Base-by-base conservation (phyloP, 2,797 vertebrate species). In the Sebastes cheni region DNA sequence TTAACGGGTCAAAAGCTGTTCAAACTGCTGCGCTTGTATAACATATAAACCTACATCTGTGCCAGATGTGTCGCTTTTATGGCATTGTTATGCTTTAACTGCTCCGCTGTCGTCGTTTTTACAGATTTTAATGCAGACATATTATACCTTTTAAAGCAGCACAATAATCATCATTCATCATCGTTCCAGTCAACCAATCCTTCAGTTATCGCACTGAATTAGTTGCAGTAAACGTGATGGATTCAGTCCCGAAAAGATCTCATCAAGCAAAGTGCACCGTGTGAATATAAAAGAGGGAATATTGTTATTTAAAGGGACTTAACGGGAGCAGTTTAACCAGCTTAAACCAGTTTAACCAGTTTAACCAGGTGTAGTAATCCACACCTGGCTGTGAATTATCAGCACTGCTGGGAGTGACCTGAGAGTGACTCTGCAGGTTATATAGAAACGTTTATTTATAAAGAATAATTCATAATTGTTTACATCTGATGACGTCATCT, bases 191-290 rank as follows among this genome's bases (percentile, higher is more conserved):
- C 36, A 39, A 39, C 36, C 13, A 14, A 2, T 0, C 50, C 1
- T 12, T 54, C 36, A 20, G 14, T 67, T 60, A 6, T 10, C 65
- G 72, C 56, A 6, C 11, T 72, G 6, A 25, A 25, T 75, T 5
- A 54, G 18, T 60, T 7, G 5, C 25, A 30, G 39, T 60, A 25
- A 61, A 32, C 52, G 22, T 52, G 70, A 68, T 64, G 65, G 39
- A 18, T 46, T 36, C 36, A 68, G 76, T n/a, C 78, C 13, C 52
- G 23, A 83, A 83, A 61, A 78, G 67, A 23, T 76, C 79, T 81
- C 32, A 3, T 55, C 13, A 7, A 81, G 86, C 83, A 61, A 83
- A 78, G 74, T 88, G 88, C 89, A 91, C 86, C 88, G 86, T 86
- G 85, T 87, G 85, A 83, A 83, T 83, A 77, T 20, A 20, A 60